Evolutionary conservation across 2,888 invertebrate species (phyloP), one percentile per base, ranked within the genome.

Genomic region (Lamproptera curius): DNA sequence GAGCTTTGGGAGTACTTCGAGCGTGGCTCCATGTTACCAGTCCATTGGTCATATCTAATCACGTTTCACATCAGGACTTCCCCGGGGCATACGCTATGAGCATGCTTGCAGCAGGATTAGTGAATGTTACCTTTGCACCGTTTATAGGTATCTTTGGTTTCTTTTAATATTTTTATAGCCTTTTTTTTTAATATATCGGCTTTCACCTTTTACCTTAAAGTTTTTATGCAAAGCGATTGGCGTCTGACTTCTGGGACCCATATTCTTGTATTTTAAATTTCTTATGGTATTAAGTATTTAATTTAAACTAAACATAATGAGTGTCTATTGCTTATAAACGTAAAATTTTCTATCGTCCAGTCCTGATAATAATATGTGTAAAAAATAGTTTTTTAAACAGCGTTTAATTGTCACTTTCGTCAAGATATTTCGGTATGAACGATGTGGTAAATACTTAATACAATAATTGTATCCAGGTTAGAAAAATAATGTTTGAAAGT

Each of bases 31-130:
- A 92, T 56, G 91, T 93, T 0, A 88, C 93, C 2, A 86, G 92
- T 51, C 91, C 93, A 0, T 63, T 94, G 39, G 91, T 93, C 0
- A 89, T 94, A 43, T 91, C 93, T 0, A 92, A 92, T 63, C 89
- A 92, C 62, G 90, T 92, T 36, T 65, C 88, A 0, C 74, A 76
- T 2, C 83, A 90, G 13, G 91, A 93, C 62, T 94, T 93, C 59
- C 90, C 93, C 1, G 92, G 92, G 0, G 94, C 94, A 0, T 93
- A 93, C 59, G 93, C 94, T 0, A 67, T 94, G 6, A 92, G 89
- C 59, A 91, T 92, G 86, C 89, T 93, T 1, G 85, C 91, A 15
- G 89, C 91, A 61, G 94, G 94, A 1, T 67, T 91, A 17, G 89
- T 91, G 2, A 91, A 91, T 50, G 89, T 93, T 13, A 57, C 89